Conservation (phyloP, 92 coral and sea anemone species). For the Montipora capitata region DNA sequence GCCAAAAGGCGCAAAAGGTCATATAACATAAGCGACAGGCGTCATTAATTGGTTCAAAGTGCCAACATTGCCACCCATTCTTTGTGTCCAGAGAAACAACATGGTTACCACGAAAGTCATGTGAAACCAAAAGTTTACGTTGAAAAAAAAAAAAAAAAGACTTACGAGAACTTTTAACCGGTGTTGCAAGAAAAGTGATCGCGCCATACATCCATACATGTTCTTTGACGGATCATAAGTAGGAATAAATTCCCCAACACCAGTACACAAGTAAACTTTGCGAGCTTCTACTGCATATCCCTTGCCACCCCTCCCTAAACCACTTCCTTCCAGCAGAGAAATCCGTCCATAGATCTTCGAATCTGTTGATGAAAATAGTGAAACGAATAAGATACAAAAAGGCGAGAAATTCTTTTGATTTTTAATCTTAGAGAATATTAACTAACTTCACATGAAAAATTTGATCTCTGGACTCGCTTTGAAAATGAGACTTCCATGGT, state of each 20-base stretch:
- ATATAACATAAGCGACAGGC: no score
- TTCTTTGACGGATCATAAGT: conserved; percentile 87
- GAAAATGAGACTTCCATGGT: not conserved
- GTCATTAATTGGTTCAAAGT: no score
- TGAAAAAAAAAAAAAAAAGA: not conserved
- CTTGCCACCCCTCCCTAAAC: conserved; percentile 59
- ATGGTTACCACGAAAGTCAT: no score
- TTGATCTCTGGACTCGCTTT: no score
- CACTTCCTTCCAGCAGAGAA: conserved; percentile 76
- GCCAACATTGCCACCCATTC: no score
- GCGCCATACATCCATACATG: conserved; percentile 93
- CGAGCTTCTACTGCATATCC: conserved; percentile 88
- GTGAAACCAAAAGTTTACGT: no score
- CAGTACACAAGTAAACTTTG: conserved; percentile 92
- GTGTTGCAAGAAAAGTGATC: conserved; percentile 79
- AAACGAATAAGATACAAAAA: not conserved
- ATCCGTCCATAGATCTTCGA: conserved; percentile 97
- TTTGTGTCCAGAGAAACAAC: no score
- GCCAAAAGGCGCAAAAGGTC: no score
- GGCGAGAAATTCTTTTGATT: no score
- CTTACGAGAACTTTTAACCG: conserved; percentile 94
- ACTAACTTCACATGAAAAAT: no score
- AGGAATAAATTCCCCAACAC: conserved; percentile 88
- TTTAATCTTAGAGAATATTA: no score
- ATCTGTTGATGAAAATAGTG: conserved; percentile 53